Percentiles rank a stretch among this genome's conserved stretches.
These are phyloP conservation scores for Theristicus caerulescens DNA, from an alignment of 2,113 vertebrate genomes.

Conservation along the genomic window DNA sequence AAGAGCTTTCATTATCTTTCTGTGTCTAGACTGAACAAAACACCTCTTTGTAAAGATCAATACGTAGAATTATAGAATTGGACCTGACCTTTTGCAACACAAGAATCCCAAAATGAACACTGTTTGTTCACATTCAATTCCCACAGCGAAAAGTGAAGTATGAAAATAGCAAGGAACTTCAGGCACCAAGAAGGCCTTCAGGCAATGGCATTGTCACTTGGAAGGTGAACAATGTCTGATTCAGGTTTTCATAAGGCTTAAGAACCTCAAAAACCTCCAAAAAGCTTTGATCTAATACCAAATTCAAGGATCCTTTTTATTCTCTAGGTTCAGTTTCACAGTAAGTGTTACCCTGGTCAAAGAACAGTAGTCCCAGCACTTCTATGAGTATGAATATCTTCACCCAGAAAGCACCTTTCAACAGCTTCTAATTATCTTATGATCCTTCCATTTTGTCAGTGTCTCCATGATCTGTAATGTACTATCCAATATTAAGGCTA, in stretches of 20 bases:
- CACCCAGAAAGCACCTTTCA: not conserved
- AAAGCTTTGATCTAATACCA: not conserved
- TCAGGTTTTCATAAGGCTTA: not conserved
- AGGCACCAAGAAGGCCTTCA: not conserved
- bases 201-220: not conserved
- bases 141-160: not conserved
- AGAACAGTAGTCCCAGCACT: not conserved
- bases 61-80: not conserved
- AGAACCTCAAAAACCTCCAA: not conserved
- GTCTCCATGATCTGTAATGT: not conserved
- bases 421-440: not conserved
- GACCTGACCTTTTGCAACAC: constrained; percentile 32
- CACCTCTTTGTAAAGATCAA: constrained; percentile 17
- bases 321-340: not conserved
- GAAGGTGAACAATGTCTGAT: constrained; percentile 30
- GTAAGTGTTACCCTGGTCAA: not conserved
- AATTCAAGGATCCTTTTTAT: not conserved
- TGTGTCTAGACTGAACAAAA: not conserved
- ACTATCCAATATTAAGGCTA: not conserved
- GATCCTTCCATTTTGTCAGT: not conserved
- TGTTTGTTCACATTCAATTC: constrained; percentile 36
- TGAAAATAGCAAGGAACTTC: constrained; percentile 3
- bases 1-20: constrained; percentile 15
- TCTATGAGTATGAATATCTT: not conserved
- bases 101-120: not conserved